Evolutionary conservation across 1,140 invertebrate genomes (phyloP), one percentile per base, ranked within the genome.

Genomic region (Notospermus geniculatus): DNA sequence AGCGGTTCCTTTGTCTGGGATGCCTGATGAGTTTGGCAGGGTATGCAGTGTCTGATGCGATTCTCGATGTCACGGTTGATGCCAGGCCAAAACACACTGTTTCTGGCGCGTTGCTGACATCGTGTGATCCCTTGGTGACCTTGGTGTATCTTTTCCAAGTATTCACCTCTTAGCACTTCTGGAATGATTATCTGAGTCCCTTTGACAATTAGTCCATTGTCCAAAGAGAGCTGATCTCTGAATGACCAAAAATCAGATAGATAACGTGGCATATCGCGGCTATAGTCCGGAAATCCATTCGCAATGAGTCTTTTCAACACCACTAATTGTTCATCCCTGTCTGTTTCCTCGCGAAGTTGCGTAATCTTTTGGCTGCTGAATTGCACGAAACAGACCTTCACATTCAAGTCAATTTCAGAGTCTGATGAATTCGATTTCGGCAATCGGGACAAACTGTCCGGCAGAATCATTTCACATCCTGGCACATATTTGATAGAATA

Each of bases 381-480:
- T 15, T 36, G 32, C 32, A 36, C 32, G 15, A 7, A 15, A 15
- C 32, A 36, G 15, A 36, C 32, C 15, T 36, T 36, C 32, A 36
- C 32, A 15, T 36, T 36, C 32, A 36, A 36, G 32, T 36, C 32
- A 7, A 36, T 36, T 36, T 36, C 32, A 15, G 32, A 36, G 15
- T 36, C 32, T 36, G 15, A n/a, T n/a, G n/a, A 4, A 36, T 15
- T 36, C 32, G 32, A 7, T 36, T 36, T 36, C 4, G 32, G 32
- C 32, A 36, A 36, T 7, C 32, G 32, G 32, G 32, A 36, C 32
- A 36, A 36, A 36, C 32, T 36, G 32, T 36, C 32, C 32, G 15
- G 32, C 4, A 36, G 32, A 7, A 15, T 75, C 72, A 69, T 83
- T 79, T 50, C 80, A 75, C 72, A 71, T 1, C 60, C 65, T 41